Conservation (phyloP, 2,113 vertebrate species). For the Strix uralensis region DNA sequence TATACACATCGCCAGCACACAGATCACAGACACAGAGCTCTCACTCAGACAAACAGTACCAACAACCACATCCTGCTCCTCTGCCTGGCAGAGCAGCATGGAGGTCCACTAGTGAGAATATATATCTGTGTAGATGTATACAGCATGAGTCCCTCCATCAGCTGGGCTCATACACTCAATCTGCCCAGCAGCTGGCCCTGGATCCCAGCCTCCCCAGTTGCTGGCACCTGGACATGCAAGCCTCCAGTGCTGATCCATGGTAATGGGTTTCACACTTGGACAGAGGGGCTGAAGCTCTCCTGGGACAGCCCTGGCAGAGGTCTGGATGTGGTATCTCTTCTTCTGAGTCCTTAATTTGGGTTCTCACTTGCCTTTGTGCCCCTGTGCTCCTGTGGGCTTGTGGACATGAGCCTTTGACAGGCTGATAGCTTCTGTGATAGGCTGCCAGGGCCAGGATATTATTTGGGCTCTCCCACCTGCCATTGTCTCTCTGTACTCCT, state of each 20-base stretch:
- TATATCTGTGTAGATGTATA: neutral
- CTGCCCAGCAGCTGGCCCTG: neutral
- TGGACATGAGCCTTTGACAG: neutral
- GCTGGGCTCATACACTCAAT: neutral
- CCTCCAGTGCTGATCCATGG: rapidly evolving
- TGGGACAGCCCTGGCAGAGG: neutral
- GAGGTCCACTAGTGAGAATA: neutral
- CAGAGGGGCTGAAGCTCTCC: neutral
- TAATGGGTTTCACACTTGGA: neutral
- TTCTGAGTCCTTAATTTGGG: neutral
- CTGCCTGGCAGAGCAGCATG: neutral
- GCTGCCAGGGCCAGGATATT: neutral
- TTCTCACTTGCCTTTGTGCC: neutral
- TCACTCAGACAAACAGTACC: neutral
- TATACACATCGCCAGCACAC: neutral
- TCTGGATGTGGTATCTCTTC: neutral
- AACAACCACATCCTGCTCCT: neutral
- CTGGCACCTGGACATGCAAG: neutral
- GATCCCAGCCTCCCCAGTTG: neutral
- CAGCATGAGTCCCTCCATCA: neutral
- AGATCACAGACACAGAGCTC: neutral
- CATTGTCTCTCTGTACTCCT: neutral
- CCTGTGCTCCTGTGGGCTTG: neutral
- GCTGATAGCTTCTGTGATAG: neutral
- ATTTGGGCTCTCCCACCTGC: neutral